Conservation (phyloP, 2,797 vertebrate species). For the Enteromius paludinosus region DNA sequence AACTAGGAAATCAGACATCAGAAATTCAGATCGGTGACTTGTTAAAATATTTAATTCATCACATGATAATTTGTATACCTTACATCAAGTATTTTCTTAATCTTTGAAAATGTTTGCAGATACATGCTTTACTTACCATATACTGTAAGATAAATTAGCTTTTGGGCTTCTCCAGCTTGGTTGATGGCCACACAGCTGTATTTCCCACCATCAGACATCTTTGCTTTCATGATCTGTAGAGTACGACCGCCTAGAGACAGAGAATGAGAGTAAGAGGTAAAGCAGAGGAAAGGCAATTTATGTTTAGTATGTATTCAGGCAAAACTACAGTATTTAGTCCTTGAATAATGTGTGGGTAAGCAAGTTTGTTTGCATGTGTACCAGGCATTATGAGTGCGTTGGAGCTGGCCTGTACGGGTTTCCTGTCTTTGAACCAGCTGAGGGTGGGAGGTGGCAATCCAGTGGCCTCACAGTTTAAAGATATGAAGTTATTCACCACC, state of each 20-base stretch:
- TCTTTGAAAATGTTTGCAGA: neutral
- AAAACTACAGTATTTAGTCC: neutral
- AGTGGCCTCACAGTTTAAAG: slow-evolving; percentile 89
- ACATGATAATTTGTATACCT: neutral
- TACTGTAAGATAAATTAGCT: slow-evolving; percentile 87
- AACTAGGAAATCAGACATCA: slow-evolving; percentile 72
- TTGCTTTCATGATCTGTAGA: slow-evolving; percentile 89
- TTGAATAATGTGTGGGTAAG: neutral
- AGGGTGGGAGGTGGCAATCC: slow-evolving; percentile 92
- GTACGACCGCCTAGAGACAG: slow-evolving; percentile 84
- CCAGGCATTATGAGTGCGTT: slow-evolving; percentile 90
- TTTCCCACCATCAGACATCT: slow-evolving; percentile 88
- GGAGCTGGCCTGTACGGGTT: slow-evolving; percentile 78
- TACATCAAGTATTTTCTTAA: neutral
- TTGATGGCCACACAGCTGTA: slow-evolving; percentile 92
- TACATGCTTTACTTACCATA: slow-evolving; percentile 77
- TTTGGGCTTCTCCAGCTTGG: slow-evolving; percentile 89
- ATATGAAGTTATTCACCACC: slow-evolving; percentile 92
- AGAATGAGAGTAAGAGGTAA: neutral
- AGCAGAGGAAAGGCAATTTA: neutral
- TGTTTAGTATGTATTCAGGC: neutral
- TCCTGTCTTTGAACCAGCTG: slow-evolving; percentile 90
- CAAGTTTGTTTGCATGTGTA: slow-evolving; percentile 62
- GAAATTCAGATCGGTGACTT: neutral
- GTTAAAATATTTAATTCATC: neutral